Evolutionary conservation across 2,797 vertebrate species (phyloP).

Genomic region (Pipistrellus kuhlii): DNA sequence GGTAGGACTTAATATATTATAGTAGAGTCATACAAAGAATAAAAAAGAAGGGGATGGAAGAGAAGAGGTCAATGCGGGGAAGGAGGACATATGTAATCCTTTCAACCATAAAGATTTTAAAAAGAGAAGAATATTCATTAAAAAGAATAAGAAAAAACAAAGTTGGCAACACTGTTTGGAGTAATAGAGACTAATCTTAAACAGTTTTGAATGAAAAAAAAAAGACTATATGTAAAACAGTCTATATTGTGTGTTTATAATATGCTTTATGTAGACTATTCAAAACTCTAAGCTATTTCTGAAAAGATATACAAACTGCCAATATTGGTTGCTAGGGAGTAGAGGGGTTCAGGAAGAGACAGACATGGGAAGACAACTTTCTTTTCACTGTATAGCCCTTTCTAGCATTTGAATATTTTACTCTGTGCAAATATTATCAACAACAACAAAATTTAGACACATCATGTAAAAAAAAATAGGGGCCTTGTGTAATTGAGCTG

Average conservation of each 20-base stretch:
- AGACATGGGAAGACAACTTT: neutral
- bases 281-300: neutral
- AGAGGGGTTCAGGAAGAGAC: neutral
- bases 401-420: neutral
- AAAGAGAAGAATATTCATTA: neutral
- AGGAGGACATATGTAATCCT: no score
- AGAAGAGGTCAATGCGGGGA: no score
- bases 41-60: no score
- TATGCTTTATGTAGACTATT: neutral
- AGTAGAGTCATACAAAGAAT: neutral
- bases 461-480: neutral
- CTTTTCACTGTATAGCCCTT: neutral
- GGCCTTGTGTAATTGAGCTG: neutral
- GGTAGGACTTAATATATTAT: neutral
- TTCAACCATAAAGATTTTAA: no score
- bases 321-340: neutral
- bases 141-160: neutral
- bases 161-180: neutral
- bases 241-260: neutral
- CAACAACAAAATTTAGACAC: neutral
- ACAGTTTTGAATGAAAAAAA: neutral
- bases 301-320: slow-evolving; percentile 7
- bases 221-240: neutral
- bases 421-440: neutral
- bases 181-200: neutral